Base-by-base conservation (phyloP, 2,113 vertebrate genomes). In the Malaclemys terrapin region DNA sequence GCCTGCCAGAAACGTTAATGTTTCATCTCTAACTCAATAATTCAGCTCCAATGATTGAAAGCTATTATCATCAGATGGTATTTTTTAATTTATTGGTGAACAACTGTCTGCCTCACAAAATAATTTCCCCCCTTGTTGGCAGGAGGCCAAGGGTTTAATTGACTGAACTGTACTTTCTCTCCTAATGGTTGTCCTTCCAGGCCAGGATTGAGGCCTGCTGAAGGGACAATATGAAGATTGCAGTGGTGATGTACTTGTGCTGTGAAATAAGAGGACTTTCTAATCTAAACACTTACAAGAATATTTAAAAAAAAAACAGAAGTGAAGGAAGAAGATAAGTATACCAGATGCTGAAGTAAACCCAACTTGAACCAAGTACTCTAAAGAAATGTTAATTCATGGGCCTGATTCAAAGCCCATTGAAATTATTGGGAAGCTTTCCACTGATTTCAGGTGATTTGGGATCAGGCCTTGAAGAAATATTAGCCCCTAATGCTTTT, bases 1-100 rank as follows among this genome's bases (percentile, higher is more conserved):
- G n/a, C 65, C n/a, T 72, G 35, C 19, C 5, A 19, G 5, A 0
- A 14, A 27, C 0, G 0, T 50, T 24, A n/a, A 42, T 42, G 19
- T 56, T 45, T 85, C 78, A 35, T 5, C 57, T 42, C 19, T 9
- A 86, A 3, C 86, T 88, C 12, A 83, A 24, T 20, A 76, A 25
- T 35, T 47, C 0, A 0, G 80, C 93, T 82, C 3, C n/a, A 69
- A n/a, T 27, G 69, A 13, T 52, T 93, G 2, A 42, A 87, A 92
- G 10, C 2, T 82, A 12, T 56, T 79, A 1, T 31, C 52, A 62
- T 7, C 72, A 87, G 24, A 59, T 82, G 2, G 75, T 45, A 42
- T 16, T 84, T 88, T 19, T 88, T 42, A 85, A 53, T 93, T 69
- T 93, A 42, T 22, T 16, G 38, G 6, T 76, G 54, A 12, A 13